Base-by-base conservation (phyloP, 2,888 invertebrate species). In the Ganaspis brasiliensis region DNA sequence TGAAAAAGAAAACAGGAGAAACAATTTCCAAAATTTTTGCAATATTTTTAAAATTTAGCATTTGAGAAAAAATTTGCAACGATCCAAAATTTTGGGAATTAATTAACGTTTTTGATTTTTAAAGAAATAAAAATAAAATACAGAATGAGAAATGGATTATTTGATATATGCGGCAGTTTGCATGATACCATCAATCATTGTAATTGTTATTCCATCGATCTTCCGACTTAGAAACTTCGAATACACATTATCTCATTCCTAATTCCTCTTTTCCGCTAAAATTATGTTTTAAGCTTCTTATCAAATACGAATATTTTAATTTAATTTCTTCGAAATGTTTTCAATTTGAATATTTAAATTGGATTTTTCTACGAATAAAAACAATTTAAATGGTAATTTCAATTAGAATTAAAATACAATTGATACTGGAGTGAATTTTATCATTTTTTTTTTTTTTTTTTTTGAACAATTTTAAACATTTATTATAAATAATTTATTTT, bases 161-260 rank as follows among this genome's bases (percentile, higher is more conserved):
- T 57, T 31, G 14, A 57, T 57, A 31, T 26, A 2, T 31, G 57
- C n/a, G 57, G 26, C n/a, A 9, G 55, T 55, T 55, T 59, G n/a
- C 31, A 31, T 59, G n/a, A 26, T 45, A 35, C 59, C 31, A 59
- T 59, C 59, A 59, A 59, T 59, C 59, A 59, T n/a, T 59, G n/a
- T 31, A n/a, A 31, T n/a, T 59, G 8, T 59, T 59, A 31, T 59
- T 59, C 31, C 59, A 59, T 59, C 26, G 4, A 16, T 59, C 31
- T 35, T 59, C 31, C 8, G 2, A 16, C 4, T 24, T 31, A 59
- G 12, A 59, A 59, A 16, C 31, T 59, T 31, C 6, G 31, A 59
- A 16, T 31, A 55, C 5, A 59, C n/a, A 26, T 31, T n/a, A 12
- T 26, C 5, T 8, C 21, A 56, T 56, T 55, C 14, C 31, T 26